phyloP scores from a whole-genome alignment of 1,140 invertebrate species.

The Drosophila orena region DNA sequence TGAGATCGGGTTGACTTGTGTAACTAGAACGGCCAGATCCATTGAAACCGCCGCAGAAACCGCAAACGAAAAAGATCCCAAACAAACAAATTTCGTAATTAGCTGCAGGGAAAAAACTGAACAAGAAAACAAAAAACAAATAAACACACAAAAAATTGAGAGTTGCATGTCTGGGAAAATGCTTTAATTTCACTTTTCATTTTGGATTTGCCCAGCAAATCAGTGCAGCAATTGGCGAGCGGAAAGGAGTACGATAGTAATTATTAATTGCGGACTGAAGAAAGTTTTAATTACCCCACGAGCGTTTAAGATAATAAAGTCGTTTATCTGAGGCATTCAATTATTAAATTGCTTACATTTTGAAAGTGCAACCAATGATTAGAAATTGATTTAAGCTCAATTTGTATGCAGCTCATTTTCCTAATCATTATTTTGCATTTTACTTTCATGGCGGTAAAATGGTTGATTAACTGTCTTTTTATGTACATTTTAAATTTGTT shows the following conservation, averaged over 20 bases:
- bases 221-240: constrained; percentile 15
- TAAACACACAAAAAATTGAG: neutral
- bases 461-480: too few relatives aligned
- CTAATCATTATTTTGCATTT: constrained; percentile 15
- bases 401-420: constrained; percentile 41
- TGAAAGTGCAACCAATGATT: constrained; percentile 63
- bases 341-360: constrained; percentile 68
- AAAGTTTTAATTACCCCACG: constrained; percentile 71
- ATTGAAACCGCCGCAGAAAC: constrained; percentile 13
- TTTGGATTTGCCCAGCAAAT: constrained; percentile 55
- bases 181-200: constrained; percentile 75
- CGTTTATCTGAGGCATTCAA: constrained; percentile 74
- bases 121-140: too few relatives aligned
- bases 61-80: constrained; percentile 32
- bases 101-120: constrained; percentile 5
- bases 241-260: constrained; percentile 16
- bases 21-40: constrained; percentile 33
- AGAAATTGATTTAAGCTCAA: constrained; percentile 23
- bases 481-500: too few relatives aligned
- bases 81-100: constrained; percentile 39
- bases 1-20: constrained; percentile 16
- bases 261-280: constrained; percentile 62
- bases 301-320: constrained; percentile 73
- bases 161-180: constrained; percentile 60
- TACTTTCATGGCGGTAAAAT: neutral